Conservation (phyloP, 2,888 invertebrate genomes). For the Helicoverpa assulta region DNA sequence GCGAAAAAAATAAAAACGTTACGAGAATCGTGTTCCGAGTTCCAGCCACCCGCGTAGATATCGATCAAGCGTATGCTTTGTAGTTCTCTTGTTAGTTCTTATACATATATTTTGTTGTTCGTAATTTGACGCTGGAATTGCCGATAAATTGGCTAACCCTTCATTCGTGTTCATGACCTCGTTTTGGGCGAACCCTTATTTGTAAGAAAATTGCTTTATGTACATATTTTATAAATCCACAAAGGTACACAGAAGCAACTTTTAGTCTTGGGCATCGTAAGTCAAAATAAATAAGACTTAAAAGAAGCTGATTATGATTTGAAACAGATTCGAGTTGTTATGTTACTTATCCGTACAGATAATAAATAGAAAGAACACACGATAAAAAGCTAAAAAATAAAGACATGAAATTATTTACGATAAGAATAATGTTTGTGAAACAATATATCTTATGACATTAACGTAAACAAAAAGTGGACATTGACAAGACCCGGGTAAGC, state of each 20-base stretch:
- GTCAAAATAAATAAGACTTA: too few species aligned
- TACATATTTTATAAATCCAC: too few species aligned
- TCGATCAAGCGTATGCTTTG: constrained; percentile 19
- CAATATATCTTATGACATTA: constrained; percentile 46
- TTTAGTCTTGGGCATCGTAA: too few species aligned
- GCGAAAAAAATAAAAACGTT: constrained; percentile 30
- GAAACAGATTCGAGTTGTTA: too few species aligned
- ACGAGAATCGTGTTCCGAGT: constrained; percentile 40
- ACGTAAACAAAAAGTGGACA: constrained; percentile 64
- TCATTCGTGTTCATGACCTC: not conserved
- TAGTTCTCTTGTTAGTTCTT: constrained; percentile 7
- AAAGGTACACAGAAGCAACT: too few species aligned
- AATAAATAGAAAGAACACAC: not conserved
- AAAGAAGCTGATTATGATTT: too few species aligned
- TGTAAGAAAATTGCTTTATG: too few species aligned
- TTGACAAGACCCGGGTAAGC: constrained; percentile 64
- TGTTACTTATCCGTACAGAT: not conserved
- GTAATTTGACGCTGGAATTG: not conserved
- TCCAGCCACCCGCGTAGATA: constrained; percentile 31
- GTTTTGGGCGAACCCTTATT: too few species aligned
- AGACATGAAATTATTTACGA: constrained; percentile 11
- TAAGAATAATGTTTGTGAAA: constrained; percentile 31
- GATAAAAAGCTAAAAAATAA: constrained; percentile 8
- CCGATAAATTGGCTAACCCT: not conserved
- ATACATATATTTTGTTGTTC: not conserved